Conservation (phyloP, 2,888 invertebrate genomes). For the Dryocosmus kuriphilus region DNA sequence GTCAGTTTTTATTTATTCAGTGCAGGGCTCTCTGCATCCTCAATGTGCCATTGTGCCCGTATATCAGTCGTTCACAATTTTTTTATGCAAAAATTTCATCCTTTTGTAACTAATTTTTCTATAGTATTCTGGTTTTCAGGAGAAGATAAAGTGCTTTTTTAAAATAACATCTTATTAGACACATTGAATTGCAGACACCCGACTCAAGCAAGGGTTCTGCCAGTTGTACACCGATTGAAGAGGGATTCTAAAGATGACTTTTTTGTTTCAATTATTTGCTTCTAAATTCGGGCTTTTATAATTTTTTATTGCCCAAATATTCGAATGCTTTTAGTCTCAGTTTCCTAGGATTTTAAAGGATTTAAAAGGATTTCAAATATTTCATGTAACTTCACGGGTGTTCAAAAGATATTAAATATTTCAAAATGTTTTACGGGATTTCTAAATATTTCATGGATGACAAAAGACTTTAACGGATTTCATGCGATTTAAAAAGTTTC, state of each 20-base stretch:
- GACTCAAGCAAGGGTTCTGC: conserved; percentile 69
- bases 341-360: not conserved
- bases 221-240: conserved; percentile 44
- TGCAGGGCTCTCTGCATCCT: conserved; percentile 42
- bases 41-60: conserved; percentile 44
- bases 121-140: not conserved
- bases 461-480: no score
- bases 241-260: conserved; percentile 39
- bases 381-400: no score
- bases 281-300: not conserved
- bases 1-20: conserved; percentile 1
- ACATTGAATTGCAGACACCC: conserved; percentile 61
- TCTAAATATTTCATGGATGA: no score
- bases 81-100: not conserved
- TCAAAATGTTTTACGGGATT: no score
- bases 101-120: not conserved
- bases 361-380: no score
- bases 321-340: not conserved
- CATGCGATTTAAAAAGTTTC: no score
- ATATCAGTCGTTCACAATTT: conserved; percentile 30
- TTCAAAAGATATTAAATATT: no score
- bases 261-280: not conserved
- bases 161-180: conserved; percentile 8
- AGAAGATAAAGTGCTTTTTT: not conserved
- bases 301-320: not conserved